These are phyloP conservation scores for Calliphora vomitoria DNA, from an alignment of 2,888 invertebrate genomes.

Conservation along the genomic window DNA sequence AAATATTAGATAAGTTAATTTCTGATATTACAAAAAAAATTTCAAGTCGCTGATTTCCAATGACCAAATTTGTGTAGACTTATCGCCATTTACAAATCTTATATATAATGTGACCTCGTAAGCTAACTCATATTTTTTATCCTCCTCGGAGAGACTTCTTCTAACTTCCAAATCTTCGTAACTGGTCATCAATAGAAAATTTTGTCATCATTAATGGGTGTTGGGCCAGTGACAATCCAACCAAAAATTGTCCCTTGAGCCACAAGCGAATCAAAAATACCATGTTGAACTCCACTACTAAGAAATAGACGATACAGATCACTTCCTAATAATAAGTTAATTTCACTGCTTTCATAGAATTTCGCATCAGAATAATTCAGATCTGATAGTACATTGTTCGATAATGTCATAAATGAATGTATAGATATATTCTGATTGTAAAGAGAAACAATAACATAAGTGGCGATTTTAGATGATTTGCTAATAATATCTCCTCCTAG, in stretches of 20 bases:
- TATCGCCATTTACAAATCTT: not conserved
- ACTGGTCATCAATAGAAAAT: not conserved
- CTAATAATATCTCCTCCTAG: no score
- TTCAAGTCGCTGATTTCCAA: no score
- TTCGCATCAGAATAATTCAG: not conserved
- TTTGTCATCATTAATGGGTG: not conserved
- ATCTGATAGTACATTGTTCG: not conserved
- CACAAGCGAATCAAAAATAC: no score
- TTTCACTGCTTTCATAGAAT: not conserved
- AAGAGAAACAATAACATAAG: no score
- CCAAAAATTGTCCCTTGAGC: no score
- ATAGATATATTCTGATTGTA: not conserved
- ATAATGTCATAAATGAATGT: not conserved
- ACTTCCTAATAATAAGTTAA: no score
- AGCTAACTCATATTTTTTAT: conserved; percentile 2
- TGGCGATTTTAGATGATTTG: no score
- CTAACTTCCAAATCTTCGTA: not conserved
- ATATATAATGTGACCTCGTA: not conserved
- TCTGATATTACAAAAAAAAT: no score
- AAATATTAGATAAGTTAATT: no score
- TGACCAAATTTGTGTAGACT: not conserved
- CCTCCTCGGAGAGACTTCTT: not conserved
- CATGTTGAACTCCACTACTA: no score
- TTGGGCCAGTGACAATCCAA: not conserved
- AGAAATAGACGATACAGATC: no score